These are phyloP conservation scores for Drosophila virilis DNA, from an alignment of 1,140 invertebrate species.

Conservation along the genomic window DNA sequence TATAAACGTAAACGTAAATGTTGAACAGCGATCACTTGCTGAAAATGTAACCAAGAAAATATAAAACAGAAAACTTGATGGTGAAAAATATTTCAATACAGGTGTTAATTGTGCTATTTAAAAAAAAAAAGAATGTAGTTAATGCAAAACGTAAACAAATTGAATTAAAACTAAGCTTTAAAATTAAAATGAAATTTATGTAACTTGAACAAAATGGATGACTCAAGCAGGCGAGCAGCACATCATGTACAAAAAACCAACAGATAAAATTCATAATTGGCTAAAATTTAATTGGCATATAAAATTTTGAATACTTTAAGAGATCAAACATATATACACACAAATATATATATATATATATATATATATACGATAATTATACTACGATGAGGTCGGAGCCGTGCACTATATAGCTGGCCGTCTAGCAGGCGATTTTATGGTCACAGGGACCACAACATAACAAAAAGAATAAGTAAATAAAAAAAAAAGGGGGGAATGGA, in stretches of 20 bases:
- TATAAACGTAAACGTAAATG: conserved; percentile 46
- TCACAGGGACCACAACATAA: conserved; percentile 50
- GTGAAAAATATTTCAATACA: conserved; percentile 81
- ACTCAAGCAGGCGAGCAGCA: conserved; percentile 57
- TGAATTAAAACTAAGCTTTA: conserved; percentile 49
- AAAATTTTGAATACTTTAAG: conserved; percentile 30
- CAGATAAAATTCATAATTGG: conserved; percentile 50
- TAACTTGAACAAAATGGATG: conserved; percentile 21
- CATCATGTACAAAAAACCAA: conserved; percentile 68
- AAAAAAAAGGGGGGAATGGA: no score
- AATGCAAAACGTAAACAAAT: conserved; percentile 55
- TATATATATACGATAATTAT: conserved; percentile 13
- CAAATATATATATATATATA: conserved; percentile 1
- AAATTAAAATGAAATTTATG: conserved; percentile 27
- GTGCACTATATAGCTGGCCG: conserved; percentile 43
- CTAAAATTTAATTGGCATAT: conserved; percentile 53
- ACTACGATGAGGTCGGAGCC: conserved; percentile 26
- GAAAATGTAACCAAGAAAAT: conserved; percentile 39
- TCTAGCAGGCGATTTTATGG: conserved; percentile 40
- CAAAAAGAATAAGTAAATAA: neutral
- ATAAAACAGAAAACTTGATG: conserved; percentile 61
- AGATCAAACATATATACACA: conserved; percentile 26
- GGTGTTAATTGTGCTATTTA: conserved; percentile 81
- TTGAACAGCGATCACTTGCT: conserved; percentile 50
- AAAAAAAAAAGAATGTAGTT: conserved; percentile 60